A percentile compares a stretch with the other conserved stretches of the same genome.
These are phyloP conservation scores for Girardinus metallicus DNA, from an alignment of 2,797 vertebrate species.

Conservation along the genomic window DNA sequence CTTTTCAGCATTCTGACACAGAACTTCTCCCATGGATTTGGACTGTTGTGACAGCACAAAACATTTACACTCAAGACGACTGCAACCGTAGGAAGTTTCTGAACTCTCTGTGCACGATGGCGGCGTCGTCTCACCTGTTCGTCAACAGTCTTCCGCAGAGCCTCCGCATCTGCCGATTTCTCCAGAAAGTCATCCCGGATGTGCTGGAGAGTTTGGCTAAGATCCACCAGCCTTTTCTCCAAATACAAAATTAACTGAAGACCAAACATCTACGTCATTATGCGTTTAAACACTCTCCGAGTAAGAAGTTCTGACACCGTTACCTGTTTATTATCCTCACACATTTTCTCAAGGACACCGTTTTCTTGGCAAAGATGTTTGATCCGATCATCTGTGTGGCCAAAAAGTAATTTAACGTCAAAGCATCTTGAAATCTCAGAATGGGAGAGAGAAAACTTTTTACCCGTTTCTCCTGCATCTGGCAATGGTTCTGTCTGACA, in stretches of 20 bases:
- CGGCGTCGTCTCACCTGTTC: conserved; percentile 64
- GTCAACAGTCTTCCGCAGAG: conserved; percentile 56
- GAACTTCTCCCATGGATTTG: conserved; percentile 71
- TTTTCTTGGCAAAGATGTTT: conserved; percentile 74
- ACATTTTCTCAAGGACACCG: conserved; percentile 74
- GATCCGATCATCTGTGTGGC: conserved; percentile 49
- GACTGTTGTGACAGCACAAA: conserved; percentile 59
- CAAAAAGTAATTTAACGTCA: neutral
- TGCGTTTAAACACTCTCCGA: neutral
- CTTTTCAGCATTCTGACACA: conserved; percentile 74
- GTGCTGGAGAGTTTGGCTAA: conserved; percentile 69
- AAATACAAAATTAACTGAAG: conserved; percentile 75
- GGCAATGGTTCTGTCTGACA: conserved; percentile 58
- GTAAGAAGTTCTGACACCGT: fast-evolving
- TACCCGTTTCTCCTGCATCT: conserved; percentile 50
- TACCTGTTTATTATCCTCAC: conserved; percentile 81
- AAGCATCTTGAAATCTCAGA: neutral
- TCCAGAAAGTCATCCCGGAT: conserved; percentile 73
- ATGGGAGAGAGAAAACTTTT: neutral
- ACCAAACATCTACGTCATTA: conserved; percentile 13
- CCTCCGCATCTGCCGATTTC: conserved; percentile 67
- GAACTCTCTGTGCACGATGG: neutral
- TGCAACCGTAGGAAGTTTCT: neutral
- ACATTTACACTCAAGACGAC: neutral
- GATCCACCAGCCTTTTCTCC: conserved; percentile 70